Base-by-base conservation (phyloP, 2,113 vertebrate genomes). In the Etheostoma spectabile region DNA sequence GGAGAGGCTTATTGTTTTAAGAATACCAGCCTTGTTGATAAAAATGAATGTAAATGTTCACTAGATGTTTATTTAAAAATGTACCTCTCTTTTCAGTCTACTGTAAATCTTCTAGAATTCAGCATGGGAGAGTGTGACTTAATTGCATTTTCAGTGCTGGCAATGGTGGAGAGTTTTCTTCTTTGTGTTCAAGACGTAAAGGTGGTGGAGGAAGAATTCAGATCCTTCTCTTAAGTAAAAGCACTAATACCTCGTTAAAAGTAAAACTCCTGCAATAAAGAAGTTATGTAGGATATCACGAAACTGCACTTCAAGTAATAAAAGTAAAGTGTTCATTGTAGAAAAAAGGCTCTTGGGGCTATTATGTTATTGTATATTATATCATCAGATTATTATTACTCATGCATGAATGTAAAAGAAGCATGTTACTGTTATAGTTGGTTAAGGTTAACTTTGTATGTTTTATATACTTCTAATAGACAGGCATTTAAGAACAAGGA, bases 1-100 rank as follows among this genome's bases (percentile, higher is more conserved):
- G 24, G 46, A n/a, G 51, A 52, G 2, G 3, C 67, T 48, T 49
- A 68, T 42, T 19, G 45, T 22, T 57, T 79, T 22, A 53, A 74
- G 14, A 62, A 70, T 57, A 48, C 2, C 35, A 30, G 4, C 4
- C 42, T n/a, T 45, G 55, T 75, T 19, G 62, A 48, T 55, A 61
- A 13, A 14, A 55, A 33, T 53, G 14, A 67, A 27, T 35, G 24
- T 45, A 51, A 80, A 77, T 65, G 42, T 46, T 63, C 8, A 38
- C 57, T 48, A 45, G 38, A 18, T 82, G 77, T 74, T 87, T 82
- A 62, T 83, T 79, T 80, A 45, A 79, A 57, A 71, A 71, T n/a
- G 2, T n/a, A 42, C 1, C 49, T 19, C 22, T 57, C n/a, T 35
- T 68, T 56, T 61, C 48, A 27, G 55, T 38, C 65, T 52, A 62